Evolutionary conservation across 2,113 vertebrate species (phyloP).

Genomic region (Hucho hucho): DNA sequence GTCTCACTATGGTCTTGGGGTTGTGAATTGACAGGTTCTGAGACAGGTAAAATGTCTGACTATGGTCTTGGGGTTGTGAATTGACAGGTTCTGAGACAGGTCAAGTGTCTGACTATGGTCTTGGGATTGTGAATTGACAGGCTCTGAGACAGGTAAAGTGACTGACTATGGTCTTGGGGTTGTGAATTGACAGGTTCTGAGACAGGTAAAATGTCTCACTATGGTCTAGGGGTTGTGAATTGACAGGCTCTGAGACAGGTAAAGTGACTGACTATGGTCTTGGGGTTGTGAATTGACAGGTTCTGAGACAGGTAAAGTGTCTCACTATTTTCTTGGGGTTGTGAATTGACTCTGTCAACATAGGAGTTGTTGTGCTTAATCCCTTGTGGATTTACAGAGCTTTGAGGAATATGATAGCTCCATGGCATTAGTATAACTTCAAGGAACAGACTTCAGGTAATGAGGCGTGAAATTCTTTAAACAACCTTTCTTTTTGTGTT

Average conservation of each 20-base stretch:
- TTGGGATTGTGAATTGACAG: conserved; percentile 1
- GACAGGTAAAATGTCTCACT: neutral
- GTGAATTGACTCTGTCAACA: conserved; percentile 18
- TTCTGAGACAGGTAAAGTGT: neutral
- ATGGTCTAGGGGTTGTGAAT: conserved; percentile 7
- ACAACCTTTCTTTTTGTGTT: conserved; percentile 33
- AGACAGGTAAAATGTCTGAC: no score
- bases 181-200: neutral
- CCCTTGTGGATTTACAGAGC: conserved; percentile 37
- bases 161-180: neutral
- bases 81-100: no score
- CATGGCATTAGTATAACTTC: conserved; percentile 31
- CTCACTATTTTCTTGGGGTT: neutral
- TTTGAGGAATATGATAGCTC: conserved; percentile 49
- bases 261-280: neutral
- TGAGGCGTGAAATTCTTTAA: conserved; percentile 53
- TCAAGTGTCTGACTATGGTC: neutral
- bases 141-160: neutral
- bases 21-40: no score
- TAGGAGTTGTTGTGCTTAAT: conserved; percentile 32
- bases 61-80: no score
- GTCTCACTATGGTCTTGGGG: no score
- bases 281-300: conserved; percentile 4
- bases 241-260: neutral
- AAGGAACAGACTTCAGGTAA: conserved; percentile 38